Conservation (phyloP, 2,797 vertebrate species). For the Podarcis siculus region DNA sequence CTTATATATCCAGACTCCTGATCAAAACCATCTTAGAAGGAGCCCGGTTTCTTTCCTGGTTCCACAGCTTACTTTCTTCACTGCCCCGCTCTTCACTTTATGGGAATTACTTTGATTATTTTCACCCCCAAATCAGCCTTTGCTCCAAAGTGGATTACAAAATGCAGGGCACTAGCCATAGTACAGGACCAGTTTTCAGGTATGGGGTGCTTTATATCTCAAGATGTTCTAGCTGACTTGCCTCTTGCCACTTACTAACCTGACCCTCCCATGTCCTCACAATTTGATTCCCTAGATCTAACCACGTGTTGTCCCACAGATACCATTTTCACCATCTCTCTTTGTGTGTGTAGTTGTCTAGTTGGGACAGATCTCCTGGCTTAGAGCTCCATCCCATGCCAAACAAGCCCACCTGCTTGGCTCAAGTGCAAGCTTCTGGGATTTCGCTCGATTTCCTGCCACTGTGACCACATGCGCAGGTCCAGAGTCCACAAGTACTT, state of each 20-base stretch:
- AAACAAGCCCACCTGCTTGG: background rate
- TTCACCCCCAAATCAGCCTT: background rate
- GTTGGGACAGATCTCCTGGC: background rate
- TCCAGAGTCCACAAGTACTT: too few species aligned
- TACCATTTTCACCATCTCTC: background rate
- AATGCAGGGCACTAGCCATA: background rate
- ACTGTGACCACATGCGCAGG: background rate
- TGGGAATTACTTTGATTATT: background rate
- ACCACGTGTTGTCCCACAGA: too few species aligned
- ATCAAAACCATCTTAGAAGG: too few species aligned
- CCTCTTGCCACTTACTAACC: background rate
- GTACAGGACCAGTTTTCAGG: background rate
- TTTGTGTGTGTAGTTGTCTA: background rate
- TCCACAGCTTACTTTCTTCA: background rate
- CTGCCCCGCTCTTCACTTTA: background rate
- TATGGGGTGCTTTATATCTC: background rate
- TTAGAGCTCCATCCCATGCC: background rate
- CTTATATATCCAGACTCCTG: background rate
- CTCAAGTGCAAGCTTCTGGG: background rate
- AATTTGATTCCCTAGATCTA: too few species aligned
- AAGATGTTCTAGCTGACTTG: background rate
- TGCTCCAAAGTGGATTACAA: background rate
- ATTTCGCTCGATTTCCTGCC: background rate
- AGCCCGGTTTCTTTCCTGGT: background rate
- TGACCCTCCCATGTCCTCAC: background rate